Evolutionary conservation across 2,888 invertebrate species (phyloP).

Genomic region (Pyrochroa serraticornis): DNA sequence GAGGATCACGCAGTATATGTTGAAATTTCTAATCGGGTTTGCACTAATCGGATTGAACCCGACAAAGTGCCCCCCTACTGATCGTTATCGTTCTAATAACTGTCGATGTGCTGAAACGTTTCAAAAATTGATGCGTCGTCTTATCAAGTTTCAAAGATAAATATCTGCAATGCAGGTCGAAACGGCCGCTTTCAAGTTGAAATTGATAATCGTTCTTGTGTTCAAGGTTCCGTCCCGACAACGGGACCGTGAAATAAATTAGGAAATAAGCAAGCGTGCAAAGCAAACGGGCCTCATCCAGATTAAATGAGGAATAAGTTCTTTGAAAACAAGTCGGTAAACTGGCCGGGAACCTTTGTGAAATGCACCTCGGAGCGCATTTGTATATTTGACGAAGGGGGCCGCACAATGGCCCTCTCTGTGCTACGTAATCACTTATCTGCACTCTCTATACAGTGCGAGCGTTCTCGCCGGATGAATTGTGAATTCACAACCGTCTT

Average conservation of each 20-base stretch:
- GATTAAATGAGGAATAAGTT: slow-evolving; percentile 49
- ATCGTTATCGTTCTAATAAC: too few relatives aligned
- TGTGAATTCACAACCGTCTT: slow-evolving; percentile 26
- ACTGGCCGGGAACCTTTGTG: slow-evolving; percentile 44
- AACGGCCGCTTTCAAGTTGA: slow-evolving; percentile 4
- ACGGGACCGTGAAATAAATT: slow-evolving; percentile 44
- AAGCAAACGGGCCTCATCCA: slow-evolving; percentile 45
- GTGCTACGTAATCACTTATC: slow-evolving; percentile 45
- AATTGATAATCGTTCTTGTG: slow-evolving; percentile 24
- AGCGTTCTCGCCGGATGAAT: slow-evolving; percentile 25
- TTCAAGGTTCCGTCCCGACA: slow-evolving; percentile 29
- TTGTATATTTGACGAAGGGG: slow-evolving; percentile 41
- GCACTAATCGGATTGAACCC: neutral
- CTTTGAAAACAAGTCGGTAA: slow-evolving; percentile 48
- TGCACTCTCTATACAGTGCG: slow-evolving; percentile 28
- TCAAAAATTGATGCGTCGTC: neutral
- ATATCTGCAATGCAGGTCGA: neutral
- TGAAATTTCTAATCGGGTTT: slow-evolving; percentile 7
- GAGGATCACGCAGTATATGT: neutral
- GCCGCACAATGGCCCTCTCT: slow-evolving; percentile 39
- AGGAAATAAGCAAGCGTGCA: slow-evolving; percentile 44
- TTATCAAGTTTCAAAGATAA: neutral
- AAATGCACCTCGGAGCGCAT: slow-evolving; percentile 34
- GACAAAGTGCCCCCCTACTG: too few relatives aligned
- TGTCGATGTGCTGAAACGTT: neutral